These are phyloP conservation scores for Hydriomena furcata DNA, from an alignment of 2,888 invertebrate species.

Conservation along the genomic window DNA sequence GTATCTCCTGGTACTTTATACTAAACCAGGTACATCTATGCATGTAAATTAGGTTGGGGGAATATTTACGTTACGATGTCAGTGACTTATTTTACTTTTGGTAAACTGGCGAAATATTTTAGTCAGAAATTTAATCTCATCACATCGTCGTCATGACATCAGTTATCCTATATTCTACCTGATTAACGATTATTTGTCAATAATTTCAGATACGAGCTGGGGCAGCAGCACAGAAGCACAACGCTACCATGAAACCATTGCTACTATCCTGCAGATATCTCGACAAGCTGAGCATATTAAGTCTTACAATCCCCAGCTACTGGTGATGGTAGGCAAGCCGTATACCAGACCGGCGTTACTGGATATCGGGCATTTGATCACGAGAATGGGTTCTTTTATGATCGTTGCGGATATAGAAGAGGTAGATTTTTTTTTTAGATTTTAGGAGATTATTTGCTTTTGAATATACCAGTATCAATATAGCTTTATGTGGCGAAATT, in stretches of 20 bases:
- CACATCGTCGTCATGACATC: not conserved
- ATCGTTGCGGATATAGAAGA: constrained; percentile 93
- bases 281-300: constrained; percentile 95
- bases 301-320: constrained; percentile 95
- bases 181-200: too few relatives aligned
- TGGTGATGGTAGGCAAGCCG: constrained; percentile 93
- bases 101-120: too few relatives aligned
- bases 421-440: constrained; percentile 76
- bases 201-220: constrained; percentile 93
- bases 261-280: constrained; percentile 56
- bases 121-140: too few relatives aligned
- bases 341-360: constrained; percentile 92
- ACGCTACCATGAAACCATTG: constrained; percentile 81
- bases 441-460: too few relatives aligned
- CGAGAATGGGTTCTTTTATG: constrained; percentile 94
- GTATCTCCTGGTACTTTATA: constrained; percentile 94
- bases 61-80: too few relatives aligned
- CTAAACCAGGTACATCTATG: constrained; percentile 89
- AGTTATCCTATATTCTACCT: not conserved
- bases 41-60: too few relatives aligned
- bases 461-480: too few relatives aligned
- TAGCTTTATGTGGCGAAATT: too few relatives aligned
- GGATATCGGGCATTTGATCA: constrained; percentile 94
- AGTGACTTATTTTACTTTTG: too few relatives aligned
- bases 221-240: constrained; percentile 98